phyloP scores from a whole-genome alignment of 2,113 vertebrate species.

The Macaca mulatta region DNA sequence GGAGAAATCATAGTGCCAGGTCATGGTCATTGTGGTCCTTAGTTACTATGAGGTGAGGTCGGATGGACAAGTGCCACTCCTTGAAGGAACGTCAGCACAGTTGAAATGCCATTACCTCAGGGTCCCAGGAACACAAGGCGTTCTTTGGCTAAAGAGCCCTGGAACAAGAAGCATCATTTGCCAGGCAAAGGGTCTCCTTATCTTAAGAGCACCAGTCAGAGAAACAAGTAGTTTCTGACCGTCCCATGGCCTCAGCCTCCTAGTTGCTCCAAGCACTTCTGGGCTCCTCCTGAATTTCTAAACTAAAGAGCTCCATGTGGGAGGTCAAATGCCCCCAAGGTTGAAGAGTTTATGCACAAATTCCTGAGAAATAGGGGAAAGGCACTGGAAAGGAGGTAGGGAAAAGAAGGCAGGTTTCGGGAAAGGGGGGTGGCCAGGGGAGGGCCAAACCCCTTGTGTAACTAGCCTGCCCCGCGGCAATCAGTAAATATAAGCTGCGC shows the following conservation, averaged over 20 bases:
- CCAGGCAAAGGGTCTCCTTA: slow-evolving; percentile 39
- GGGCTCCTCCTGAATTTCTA: slow-evolving; percentile 43
- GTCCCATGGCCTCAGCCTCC: not conserved
- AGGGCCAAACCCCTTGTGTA: slow-evolving; percentile 6
- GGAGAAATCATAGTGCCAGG: not conserved
- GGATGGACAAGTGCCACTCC: not conserved
- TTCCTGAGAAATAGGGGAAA: slow-evolving; percentile 41
- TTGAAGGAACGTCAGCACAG: slow-evolving; percentile 10
- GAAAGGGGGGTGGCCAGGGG: not conserved
- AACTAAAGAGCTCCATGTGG: slow-evolving; percentile 30
- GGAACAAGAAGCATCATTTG: not conserved
- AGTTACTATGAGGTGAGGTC: slow-evolving; percentile 26
- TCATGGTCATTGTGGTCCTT: not conserved
- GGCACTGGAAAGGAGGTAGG: not conserved
- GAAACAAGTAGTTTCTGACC: slow-evolving; percentile 24
- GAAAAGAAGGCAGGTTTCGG: not conserved
- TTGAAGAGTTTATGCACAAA: slow-evolving; percentile 40
- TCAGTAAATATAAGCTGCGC: slow-evolving; percentile 28
- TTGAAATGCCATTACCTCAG: not conserved
- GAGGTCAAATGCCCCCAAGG: slow-evolving; percentile 56
- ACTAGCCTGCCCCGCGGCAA: not conserved
- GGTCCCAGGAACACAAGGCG: not conserved
- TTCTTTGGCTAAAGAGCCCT: slow-evolving; percentile 24
- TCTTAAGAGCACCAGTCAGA: slow-evolving; percentile 31
- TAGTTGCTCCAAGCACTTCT: not conserved